These are phyloP conservation scores for Hemithea aestivaria DNA, from an alignment of 2,888 invertebrate species.

Conservation along the genomic window DNA sequence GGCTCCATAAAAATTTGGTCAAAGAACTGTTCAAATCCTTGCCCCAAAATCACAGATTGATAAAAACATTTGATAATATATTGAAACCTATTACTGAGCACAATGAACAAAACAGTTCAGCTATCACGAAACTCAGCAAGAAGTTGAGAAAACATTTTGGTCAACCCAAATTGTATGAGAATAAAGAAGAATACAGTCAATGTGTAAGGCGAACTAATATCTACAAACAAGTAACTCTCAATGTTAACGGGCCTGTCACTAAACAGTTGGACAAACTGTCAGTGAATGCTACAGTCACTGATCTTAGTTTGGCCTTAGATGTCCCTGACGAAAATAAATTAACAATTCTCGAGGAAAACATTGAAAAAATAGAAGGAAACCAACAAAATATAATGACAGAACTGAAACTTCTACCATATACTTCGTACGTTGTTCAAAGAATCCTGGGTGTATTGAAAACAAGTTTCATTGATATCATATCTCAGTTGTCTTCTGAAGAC, in stretches of 20 bases:
- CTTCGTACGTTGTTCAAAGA: conserved; percentile 71
- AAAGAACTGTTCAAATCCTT: conserved; percentile 42
- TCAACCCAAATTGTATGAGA: conserved; percentile 57
- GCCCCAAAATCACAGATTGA: conserved; percentile 29
- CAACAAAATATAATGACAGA: conserved; percentile 18
- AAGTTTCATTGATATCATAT: conserved; percentile 36
- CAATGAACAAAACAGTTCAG: conserved; percentile 40
- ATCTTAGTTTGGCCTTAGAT: conserved; percentile 47
- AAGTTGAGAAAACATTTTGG: conserved; percentile 60
- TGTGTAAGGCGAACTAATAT: conserved; percentile 37
- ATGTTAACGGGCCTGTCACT: conserved; percentile 49
- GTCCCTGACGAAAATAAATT: conserved; percentile 43
- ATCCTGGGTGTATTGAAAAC: conserved; percentile 47
- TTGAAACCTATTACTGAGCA: conserved; percentile 32
- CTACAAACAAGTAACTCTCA: conserved; percentile 44
- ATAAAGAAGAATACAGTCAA: conserved; percentile 45
- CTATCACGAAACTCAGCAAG: conserved; percentile 54
- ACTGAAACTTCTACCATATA: conserved; percentile 77
- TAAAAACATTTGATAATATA: conserved; percentile 32
- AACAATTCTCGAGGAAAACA: conserved; percentile 35
- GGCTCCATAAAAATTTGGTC: conserved; percentile 83
- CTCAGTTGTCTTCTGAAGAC: conserved; percentile 22
- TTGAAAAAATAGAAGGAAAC: conserved; percentile 31
- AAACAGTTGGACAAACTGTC: conserved; percentile 46
- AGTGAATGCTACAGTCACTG: conserved; percentile 33